Base-by-base conservation (phyloP, 1,140 invertebrate genomes). In the Gonioctena quinquepunctata region DNA sequence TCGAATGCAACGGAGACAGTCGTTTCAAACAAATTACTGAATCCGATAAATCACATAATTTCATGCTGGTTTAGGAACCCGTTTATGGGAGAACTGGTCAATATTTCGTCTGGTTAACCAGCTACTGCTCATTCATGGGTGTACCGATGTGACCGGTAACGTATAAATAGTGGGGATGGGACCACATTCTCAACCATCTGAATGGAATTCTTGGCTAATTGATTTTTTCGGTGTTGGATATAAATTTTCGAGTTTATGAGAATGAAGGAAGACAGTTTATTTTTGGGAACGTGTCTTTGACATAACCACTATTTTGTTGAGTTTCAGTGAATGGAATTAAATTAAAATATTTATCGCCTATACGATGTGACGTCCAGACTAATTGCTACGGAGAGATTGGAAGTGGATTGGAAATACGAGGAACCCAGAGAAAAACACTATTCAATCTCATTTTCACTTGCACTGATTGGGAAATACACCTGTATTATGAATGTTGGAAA, bases 121-220 rank as follows among this genome's bases (percentile, higher is more conserved):
- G 25, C 59, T 61, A 61, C 59, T 28, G 59, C 59, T 61, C 59
- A 61, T 61, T 61, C 59, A 61, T 61, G 59, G 59, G 27, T 28
- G 28, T 54, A 54, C 8, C 18, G 50, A 54, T 54, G 50, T 54
- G 50, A 18, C 59, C 26, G 59, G 21, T 26, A 61, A 25, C 59
- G 59, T 61, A 27, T 61, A 61, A 61, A 61, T 61, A 61, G 59
- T 61, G 59, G 16, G 27, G 27, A 61, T 61, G 59, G 59, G 23
- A 27, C 59, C 59, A 33, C 59, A 61, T 61, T 61, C 59, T 61
- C 7, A 7, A 28, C 23, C 27, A 16, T 26, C 59, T 61, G 23
- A 61, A 61, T 61, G 27, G 59, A 28, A 61, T 61, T 26, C 25
- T 28, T 33, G 59, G 59, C 27, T 61, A 61, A 61, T 61, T 61